A percentile compares a stretch with the other conserved stretches of the same genome.
These are phyloP conservation scores for Anthophora plumipes DNA, from an alignment of 2,888 invertebrate genomes.

Conservation along the genomic window DNA sequence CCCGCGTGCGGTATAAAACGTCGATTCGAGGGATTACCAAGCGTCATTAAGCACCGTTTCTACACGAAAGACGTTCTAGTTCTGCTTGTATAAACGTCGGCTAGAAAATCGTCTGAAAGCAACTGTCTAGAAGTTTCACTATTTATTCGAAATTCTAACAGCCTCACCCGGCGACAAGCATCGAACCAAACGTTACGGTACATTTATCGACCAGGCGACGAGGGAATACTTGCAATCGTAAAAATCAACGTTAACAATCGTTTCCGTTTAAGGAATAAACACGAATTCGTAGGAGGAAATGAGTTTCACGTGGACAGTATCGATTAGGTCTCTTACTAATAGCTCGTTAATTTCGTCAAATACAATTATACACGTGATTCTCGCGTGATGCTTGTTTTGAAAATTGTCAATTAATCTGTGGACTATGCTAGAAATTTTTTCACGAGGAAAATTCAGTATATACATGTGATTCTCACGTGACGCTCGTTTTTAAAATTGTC, in stretches of 20 bases:
- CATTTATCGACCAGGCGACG: neutral
- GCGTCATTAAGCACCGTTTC: constrained; percentile 22
- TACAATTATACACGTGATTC: no score
- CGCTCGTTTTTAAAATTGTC: no score
- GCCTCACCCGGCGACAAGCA: neutral
- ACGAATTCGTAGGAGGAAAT: no score
- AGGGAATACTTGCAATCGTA: neutral
- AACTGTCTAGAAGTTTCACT: neutral
- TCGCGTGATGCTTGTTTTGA: no score
- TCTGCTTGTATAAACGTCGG: neutral
- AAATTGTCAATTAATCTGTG: no score
- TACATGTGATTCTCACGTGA: no score
- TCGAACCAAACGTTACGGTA: neutral
- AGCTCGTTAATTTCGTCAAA: no score
- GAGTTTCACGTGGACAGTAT: neutral
- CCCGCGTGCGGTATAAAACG: neutral
- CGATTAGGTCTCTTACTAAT: no score
- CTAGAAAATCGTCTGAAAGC: neutral
- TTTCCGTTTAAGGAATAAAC: neutral
- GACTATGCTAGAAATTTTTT: no score
- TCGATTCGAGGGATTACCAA: neutral
- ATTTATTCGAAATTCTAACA: constrained; percentile 9
- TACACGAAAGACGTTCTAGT: neutral
- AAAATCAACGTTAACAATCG: neutral
- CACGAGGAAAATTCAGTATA: no score